A percentile compares a stretch with the other conserved stretches of the same genome.
These are phyloP conservation scores for Drosophila mojavensis DNA, from an alignment of 1,140 invertebrate genomes.

Conservation along the genomic window DNA sequence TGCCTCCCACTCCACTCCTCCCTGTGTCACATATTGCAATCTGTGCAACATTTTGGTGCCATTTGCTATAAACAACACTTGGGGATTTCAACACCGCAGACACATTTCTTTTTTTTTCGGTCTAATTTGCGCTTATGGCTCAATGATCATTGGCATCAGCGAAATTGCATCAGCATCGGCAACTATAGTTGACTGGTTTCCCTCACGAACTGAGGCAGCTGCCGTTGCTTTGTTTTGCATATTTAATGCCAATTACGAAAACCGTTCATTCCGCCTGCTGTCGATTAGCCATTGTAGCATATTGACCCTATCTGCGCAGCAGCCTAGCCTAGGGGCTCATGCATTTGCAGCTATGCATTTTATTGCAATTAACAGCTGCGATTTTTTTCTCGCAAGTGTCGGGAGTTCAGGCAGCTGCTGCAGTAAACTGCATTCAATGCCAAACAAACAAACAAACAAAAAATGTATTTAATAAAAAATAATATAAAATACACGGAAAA, in stretches of 20 bases:
- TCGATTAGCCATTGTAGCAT: slow-evolving; percentile 16
- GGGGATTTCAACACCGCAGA: slow-evolving; percentile 36
- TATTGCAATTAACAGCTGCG: background rate
- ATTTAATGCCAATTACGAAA: slow-evolving; percentile 32
- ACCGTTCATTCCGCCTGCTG: slow-evolving; percentile 18
- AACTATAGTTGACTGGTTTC: slow-evolving; percentile 1
- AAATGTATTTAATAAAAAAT: background rate
- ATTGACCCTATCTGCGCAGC: background rate
- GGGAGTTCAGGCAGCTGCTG: slow-evolving; percentile 8
- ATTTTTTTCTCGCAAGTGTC: too few relatives aligned
- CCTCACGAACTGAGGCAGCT: background rate
- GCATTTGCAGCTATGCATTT: slow-evolving; percentile 1
- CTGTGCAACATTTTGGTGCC: slow-evolving; percentile 2
- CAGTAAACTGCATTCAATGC: slow-evolving; percentile 30
- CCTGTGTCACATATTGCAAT: background rate
- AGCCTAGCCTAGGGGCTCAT: background rate
- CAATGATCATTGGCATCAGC: slow-evolving; percentile 17
- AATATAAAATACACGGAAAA: background rate
- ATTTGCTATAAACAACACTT: slow-evolving; percentile 64
- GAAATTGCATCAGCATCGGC: slow-evolving; percentile 46
- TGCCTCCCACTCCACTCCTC: too few relatives aligned
- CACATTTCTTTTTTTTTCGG: slow-evolving; percentile 27
- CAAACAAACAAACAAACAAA: slow-evolving; percentile 2
- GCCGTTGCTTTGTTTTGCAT: slow-evolving; percentile 25
- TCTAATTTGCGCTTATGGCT: slow-evolving; percentile 25